Conservation (phyloP, 2,797 vertebrate genomes). For the Phylloscopus collybita region DNA sequence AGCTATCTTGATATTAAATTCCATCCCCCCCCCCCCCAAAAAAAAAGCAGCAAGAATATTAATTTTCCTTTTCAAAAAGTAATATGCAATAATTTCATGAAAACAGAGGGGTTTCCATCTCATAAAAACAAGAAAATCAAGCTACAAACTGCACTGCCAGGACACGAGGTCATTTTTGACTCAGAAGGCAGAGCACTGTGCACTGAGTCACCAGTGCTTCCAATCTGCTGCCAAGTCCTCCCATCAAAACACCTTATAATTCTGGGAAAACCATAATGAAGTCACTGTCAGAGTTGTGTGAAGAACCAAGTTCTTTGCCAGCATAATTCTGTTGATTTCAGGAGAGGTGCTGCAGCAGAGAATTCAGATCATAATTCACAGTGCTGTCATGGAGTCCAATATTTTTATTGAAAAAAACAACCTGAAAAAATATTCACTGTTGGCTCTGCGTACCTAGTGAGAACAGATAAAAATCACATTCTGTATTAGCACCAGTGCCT, state of each 20-base stretch:
- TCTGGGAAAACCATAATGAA: constrained; percentile 1
- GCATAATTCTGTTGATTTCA: background rate
- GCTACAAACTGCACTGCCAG: background rate
- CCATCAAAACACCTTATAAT: background rate
- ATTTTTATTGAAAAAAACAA: background rate
- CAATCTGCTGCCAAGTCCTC: background rate
- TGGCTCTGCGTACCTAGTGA: background rate
- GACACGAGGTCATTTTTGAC: background rate
- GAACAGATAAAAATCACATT: background rate
- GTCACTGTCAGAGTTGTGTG: background rate
- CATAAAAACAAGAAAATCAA: background rate
- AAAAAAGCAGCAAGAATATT: background rate
- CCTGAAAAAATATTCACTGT: background rate
- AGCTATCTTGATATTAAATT: background rate
- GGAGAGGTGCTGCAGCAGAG: background rate
- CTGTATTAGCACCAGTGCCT: background rate
- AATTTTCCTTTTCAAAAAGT: background rate
- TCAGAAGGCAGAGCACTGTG: background rate
- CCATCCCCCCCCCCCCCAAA: background rate
- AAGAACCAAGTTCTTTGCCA: background rate
- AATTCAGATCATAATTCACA: background rate
- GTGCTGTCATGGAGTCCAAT: background rate
- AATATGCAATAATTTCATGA: background rate
- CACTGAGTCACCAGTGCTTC: background rate
- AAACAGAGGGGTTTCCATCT: background rate